A percentile compares a stretch with the other conserved stretches of the same genome.
phyloP scores from a whole-genome alignment of 2,888 invertebrate species.

The Stictocephala bisonia region DNA sequence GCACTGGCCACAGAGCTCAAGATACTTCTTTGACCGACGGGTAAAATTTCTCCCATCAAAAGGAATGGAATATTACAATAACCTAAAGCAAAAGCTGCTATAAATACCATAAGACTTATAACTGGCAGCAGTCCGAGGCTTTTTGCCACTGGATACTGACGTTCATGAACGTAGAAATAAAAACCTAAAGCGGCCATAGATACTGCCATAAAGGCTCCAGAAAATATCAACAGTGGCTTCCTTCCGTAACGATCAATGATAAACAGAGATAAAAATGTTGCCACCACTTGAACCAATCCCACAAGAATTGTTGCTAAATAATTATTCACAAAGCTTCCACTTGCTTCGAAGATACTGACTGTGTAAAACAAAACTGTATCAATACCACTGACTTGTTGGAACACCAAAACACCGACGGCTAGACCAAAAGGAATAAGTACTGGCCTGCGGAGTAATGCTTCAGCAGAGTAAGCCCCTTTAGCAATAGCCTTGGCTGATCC shows the following conservation, averaged over 20 bases:
- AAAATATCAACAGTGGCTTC: conserved; percentile 70
- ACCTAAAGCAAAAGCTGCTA: conserved; percentile 72
- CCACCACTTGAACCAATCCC: conserved; percentile 69
- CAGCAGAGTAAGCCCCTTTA: conserved; percentile 50
- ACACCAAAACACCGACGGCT: conserved; percentile 67
- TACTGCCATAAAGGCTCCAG: conserved; percentile 68
- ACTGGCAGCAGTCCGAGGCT: conserved; percentile 67
- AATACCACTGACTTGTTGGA: conserved; percentile 72
- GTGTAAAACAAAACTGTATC: conserved; percentile 72
- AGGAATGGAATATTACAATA: conserved; percentile 74
- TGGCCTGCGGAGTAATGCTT: conserved; percentile 56
- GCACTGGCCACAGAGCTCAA: conserved; percentile 70
- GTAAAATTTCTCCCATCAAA: conserved; percentile 72
- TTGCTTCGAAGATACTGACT: conserved; percentile 69
- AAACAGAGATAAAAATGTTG: conserved; percentile 65
- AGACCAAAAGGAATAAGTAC: conserved; percentile 67
- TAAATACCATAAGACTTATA: conserved; percentile 69
- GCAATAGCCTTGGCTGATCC: conserved; percentile 44
- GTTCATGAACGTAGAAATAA: conserved; percentile 67
- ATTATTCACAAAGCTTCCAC: conserved; percentile 68
- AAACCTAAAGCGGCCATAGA: conserved; percentile 70
- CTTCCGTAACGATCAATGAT: conserved; percentile 73
- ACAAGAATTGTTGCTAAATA: conserved; percentile 70
- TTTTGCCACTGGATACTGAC: conserved; percentile 48
- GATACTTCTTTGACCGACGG: conserved; percentile 69